These are phyloP conservation scores for Cephalopachus bancanus DNA, from an alignment of 2,797 vertebrate genomes.

Conservation along the genomic window DNA sequence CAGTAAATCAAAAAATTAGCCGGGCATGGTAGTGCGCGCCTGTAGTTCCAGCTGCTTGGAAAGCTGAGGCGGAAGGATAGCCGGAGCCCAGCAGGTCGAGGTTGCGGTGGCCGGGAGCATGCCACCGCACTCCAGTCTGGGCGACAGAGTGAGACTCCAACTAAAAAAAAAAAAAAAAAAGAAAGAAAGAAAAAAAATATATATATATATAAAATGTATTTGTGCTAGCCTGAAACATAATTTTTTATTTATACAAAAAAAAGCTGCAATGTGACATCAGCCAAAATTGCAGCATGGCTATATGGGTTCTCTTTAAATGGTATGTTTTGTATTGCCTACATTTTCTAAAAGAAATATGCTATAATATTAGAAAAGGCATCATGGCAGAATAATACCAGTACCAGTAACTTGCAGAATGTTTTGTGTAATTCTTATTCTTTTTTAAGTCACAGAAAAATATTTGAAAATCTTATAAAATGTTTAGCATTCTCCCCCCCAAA, in stretches of 20 bases:
- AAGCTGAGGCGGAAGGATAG: too few species aligned
- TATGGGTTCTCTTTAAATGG: background rate
- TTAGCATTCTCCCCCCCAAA: background rate
- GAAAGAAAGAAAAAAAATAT: too few species aligned
- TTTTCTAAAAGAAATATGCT: background rate
- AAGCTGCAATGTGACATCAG: background rate
- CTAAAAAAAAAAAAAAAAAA: too few species aligned
- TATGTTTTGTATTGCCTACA: background rate
- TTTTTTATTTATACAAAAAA: background rate
- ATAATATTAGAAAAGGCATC: background rate
- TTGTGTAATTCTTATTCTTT: background rate
- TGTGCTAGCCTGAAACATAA: background rate
- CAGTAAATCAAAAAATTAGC: too few species aligned
- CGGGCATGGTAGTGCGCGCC: too few species aligned
- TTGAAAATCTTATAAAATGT: background rate
- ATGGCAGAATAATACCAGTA: background rate
- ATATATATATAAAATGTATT: background rate
- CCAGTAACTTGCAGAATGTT: background rate
- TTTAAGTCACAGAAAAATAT: constrained; percentile 3
- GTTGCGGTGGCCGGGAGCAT: too few species aligned
- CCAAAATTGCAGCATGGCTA: background rate
- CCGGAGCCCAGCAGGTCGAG: too few species aligned
- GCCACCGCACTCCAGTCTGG: too few species aligned
- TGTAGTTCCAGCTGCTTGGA: too few species aligned
- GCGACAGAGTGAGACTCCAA: too few species aligned